Evolutionary conservation across 2,888 invertebrate species (phyloP).

Genomic region (Acrocyrtus sp.): DNA sequence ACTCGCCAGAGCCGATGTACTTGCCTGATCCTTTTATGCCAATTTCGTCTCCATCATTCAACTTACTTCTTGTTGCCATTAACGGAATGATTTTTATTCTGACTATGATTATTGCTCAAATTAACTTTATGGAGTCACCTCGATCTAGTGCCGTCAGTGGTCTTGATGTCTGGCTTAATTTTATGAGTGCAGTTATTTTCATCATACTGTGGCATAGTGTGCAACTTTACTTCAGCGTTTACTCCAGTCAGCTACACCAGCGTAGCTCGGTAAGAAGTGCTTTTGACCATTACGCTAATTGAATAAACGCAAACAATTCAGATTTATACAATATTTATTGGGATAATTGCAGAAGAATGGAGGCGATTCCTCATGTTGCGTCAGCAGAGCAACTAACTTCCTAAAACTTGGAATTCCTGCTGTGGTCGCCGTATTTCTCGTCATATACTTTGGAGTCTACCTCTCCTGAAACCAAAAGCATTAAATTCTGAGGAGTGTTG

Average conservation of each 20-base stretch:
- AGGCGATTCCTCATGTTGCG: conserved; percentile 14
- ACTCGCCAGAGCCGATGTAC: conserved; percentile 71
- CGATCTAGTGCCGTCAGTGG: conserved; percentile 54
- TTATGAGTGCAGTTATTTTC: conserved; percentile 35
- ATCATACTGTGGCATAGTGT: conserved; percentile 45
- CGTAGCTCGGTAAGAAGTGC: not conserved
- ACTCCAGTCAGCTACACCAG: not conserved
- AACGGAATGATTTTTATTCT: conserved; percentile 55
- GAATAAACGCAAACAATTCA: not conserved
- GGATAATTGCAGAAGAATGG: conserved; percentile 19
- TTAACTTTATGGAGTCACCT: conserved; percentile 51
- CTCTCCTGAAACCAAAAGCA: conserved; percentile 29
- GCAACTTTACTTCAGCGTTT: conserved; percentile 31
- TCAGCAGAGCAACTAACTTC: conserved; percentile 26
- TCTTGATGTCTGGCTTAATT: conserved; percentile 56
- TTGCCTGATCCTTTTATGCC: not conserved
- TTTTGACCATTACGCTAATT: not conserved
- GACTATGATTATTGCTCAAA: conserved; percentile 47
- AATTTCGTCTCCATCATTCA: conserved; percentile 4
- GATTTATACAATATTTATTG: not conserved
- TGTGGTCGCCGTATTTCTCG: conserved; percentile 40
- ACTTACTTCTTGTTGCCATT: conserved; percentile 44
- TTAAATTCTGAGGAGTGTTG: not conserved
- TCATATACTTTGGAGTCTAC: conserved; percentile 47
- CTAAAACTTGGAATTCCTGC: conserved; percentile 51